These are phyloP conservation scores for Aviceda subcristata DNA, from an alignment of 2,113 vertebrate species.

Conservation along the genomic window DNA sequence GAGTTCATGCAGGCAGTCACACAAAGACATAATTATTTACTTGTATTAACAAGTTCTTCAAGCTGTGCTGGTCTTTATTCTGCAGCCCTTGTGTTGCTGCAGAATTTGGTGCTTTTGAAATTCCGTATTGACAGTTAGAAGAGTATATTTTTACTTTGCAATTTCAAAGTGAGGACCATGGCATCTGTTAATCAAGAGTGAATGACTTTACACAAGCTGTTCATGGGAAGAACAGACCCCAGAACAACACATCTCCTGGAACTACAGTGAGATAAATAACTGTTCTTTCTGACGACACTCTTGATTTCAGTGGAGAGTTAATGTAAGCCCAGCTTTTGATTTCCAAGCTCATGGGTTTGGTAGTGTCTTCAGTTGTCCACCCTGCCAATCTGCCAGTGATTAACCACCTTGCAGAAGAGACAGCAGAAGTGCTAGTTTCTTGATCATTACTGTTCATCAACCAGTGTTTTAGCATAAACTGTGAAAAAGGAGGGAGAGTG, in stretches of 20 bases:
- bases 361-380: not conserved
- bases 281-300: not conserved
- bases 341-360: not conserved
- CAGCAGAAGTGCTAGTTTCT: not conserved
- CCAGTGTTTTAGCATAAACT: not conserved
- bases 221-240: not conserved
- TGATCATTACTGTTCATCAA: not conserved
- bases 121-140: not conserved
- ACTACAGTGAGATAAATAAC: not conserved
- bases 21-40: conserved; percentile 22
- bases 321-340: not conserved
- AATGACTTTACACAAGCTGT: conserved; percentile 30
- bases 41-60: conserved; percentile 43
- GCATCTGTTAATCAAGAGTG: conserved; percentile 6
- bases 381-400: not conserved
- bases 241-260: not conserved
- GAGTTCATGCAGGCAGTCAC: conserved; percentile 13
- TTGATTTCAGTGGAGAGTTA: not conserved
- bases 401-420: not conserved
- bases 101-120: conserved; percentile 4
- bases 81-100: conserved; percentile 10
- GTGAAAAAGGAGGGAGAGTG: not conserved
- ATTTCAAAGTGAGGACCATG: not conserved
- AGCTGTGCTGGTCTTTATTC: conserved; percentile 34
- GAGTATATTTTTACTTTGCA: conserved; percentile 2